Conservation (phyloP, 1,140 invertebrate species). For the Melitaea cinxia region DNA sequence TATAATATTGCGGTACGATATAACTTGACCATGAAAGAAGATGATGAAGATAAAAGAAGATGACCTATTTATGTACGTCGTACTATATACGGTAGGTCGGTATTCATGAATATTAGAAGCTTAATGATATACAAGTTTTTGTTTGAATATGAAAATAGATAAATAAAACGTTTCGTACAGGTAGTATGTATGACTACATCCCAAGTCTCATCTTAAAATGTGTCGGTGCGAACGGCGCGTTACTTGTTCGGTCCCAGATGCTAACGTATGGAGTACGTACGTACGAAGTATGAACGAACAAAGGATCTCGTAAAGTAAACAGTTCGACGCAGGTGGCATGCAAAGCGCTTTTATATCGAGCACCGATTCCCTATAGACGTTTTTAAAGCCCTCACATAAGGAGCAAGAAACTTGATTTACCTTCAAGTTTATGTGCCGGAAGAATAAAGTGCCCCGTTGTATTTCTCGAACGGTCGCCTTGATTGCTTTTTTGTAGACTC, state of each 20-base stretch:
- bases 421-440: slow-evolving; percentile 26
- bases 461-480: slow-evolving; percentile 3
- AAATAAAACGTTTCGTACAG: neutral
- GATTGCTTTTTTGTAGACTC: slow-evolving; percentile 9
- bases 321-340: slow-evolving; percentile 47
- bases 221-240: neutral
- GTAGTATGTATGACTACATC: neutral
- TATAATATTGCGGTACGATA: too few species aligned
- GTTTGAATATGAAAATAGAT: too few species aligned
- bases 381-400: slow-evolving; percentile 30
- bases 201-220: neutral
- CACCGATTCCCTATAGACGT: slow-evolving; percentile 32
- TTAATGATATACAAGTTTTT: too few species aligned
- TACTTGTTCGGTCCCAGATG: slow-evolving; percentile 14
- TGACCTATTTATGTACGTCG: too few species aligned
- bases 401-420: slow-evolving; percentile 29
- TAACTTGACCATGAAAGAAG: too few species aligned
- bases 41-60: too few species aligned
- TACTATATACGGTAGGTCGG: too few species aligned
- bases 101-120: too few species aligned
- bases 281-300: slow-evolving; percentile 36
- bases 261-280: slow-evolving; percentile 15
- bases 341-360: slow-evolving; percentile 45
- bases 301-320: slow-evolving; percentile 48
- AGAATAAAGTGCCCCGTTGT: slow-evolving; percentile 17